phyloP scores from a whole-genome alignment of 2,797 vertebrate species.

The Anguilla obscura region DNA sequence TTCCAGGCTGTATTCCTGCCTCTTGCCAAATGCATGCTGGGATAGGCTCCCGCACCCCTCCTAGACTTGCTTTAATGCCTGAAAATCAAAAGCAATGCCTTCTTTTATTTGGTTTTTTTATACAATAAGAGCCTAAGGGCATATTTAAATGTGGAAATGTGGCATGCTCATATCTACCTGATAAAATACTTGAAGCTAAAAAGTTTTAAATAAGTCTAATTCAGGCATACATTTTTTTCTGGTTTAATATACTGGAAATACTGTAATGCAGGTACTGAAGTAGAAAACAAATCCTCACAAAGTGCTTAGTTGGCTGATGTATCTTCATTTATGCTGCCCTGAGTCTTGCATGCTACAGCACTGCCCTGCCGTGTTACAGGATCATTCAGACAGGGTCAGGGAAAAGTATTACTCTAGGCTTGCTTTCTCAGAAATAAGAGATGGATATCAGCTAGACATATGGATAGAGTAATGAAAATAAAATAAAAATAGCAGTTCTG shows the following conservation, averaged over 20 bases:
- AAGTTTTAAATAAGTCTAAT: not conserved
- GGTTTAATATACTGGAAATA: not conserved
- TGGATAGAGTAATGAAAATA: not conserved
- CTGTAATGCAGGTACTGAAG: not conserved
- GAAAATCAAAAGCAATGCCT: not conserved
- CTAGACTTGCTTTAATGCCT: not conserved
- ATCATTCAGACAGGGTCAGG: not conserved
- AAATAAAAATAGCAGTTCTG: not conserved
- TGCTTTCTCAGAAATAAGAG: not conserved
- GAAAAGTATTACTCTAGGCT: not conserved
- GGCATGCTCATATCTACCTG: not conserved
- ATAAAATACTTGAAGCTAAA: not conserved
- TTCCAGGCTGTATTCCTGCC: no score
- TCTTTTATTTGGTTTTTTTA: not conserved
- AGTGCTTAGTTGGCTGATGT: constrained; percentile 18
- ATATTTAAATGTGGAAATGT: not conserved
- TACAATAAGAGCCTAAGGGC: not conserved
- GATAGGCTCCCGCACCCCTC: no score
- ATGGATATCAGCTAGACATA: not conserved
- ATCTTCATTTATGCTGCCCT: constrained; percentile 27
- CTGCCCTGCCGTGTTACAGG: constrained; percentile 16
- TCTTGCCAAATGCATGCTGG: no score
- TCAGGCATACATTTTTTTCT: not conserved
- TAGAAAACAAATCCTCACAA: not conserved
- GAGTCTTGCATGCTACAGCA: constrained; percentile 20